Percentiles rank a stretch among this genome's conserved stretches.
These are phyloP conservation scores for Onychomys arenicola DNA, from an alignment of 2,797 vertebrate species.

Conservation along the genomic window DNA sequence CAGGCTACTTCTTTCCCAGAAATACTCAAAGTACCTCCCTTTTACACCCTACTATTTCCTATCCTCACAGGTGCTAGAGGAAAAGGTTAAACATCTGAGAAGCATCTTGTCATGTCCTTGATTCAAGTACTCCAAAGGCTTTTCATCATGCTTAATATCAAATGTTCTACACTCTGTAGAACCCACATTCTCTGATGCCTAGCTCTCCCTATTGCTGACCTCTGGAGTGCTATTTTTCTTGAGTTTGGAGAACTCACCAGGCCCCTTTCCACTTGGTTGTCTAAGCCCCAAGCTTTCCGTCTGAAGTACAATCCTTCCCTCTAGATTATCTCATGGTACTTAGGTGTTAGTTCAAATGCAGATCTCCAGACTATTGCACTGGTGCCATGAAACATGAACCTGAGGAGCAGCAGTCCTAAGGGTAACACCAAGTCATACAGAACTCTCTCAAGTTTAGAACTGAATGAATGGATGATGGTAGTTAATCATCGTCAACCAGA, in stretches of 20 bases:
- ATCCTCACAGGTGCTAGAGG: background rate
- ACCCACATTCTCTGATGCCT: rapidly evolving
- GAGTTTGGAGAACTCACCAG: too few species aligned
- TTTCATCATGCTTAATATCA: background rate
- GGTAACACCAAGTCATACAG: too few species aligned
- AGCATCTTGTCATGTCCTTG: rapidly evolving
- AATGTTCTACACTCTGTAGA: rapidly evolving
- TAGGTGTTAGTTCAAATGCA: background rate
- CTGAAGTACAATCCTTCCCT: rapidly evolving
- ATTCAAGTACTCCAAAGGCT: background rate
- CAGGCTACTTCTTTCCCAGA: background rate
- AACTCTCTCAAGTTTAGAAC: too few species aligned
- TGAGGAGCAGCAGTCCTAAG: background rate
- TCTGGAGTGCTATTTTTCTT: background rate
- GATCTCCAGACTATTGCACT: background rate
- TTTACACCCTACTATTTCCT: rapidly evolving
- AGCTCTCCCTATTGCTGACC: rapidly evolving
- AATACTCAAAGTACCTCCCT: rapidly evolving
- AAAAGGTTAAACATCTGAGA: background rate
- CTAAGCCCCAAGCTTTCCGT: too few species aligned
- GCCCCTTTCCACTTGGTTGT: background rate
- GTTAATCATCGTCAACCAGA: background rate
- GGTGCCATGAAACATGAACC: rapidly evolving
- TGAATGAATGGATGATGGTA: background rate
- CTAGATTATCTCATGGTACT: rapidly evolving